Base-by-base conservation (phyloP, 2,113 vertebrate genomes). In the Colossoma macropomum region DNA sequence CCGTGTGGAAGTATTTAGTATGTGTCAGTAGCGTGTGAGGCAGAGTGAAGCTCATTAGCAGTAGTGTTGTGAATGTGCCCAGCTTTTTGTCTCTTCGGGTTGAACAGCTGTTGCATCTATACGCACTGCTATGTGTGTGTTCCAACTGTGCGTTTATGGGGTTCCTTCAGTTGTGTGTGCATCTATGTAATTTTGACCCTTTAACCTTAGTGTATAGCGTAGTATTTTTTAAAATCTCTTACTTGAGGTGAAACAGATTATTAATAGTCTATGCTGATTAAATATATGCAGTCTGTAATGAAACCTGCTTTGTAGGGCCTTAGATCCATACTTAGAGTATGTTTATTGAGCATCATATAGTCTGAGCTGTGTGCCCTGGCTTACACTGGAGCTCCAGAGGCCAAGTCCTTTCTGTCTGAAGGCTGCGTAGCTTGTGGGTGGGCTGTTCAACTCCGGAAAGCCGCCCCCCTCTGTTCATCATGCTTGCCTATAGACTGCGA, bases 401-500 rank as follows among this genome's bases (percentile, higher is more conserved):
- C 78, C 79, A 72, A 82, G 85, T 83, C 85, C 23, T 50, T 25
- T 41, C 69, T 88, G 48, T 52, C 76, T 88, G 81, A 25, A 52
- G 77, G 86, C 88, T 85, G 34, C 80, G 81, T 21, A 83, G 79
- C 73, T 82, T 25, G 54, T 92, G 92, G 90, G 93, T 93, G 93
- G 93, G 88, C 92, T 73, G n/a, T 28, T 23, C 2, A 27, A 19
- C 34, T 28, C 25, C 15, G 7, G n/a, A 23, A 69, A 32, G 13
- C 72, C n/a, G n/a, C 77, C 41, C 9, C 45, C 56, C 17, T 50
- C 34, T 68, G 89, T 88, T 87, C 71, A n/a, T 73, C 85, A 41
- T 85, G 72, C 25, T 32, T 87, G 62, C 48, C 45, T 83, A 83
- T 83, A 85, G 85, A 87, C 62, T 9, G 7, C 38, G 77, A 88